A percentile compares a stretch with the other conserved stretches of the same genome.
Conservation (phyloP, 1,140 invertebrate genomes). For the Nasonia longicornis region DNA sequence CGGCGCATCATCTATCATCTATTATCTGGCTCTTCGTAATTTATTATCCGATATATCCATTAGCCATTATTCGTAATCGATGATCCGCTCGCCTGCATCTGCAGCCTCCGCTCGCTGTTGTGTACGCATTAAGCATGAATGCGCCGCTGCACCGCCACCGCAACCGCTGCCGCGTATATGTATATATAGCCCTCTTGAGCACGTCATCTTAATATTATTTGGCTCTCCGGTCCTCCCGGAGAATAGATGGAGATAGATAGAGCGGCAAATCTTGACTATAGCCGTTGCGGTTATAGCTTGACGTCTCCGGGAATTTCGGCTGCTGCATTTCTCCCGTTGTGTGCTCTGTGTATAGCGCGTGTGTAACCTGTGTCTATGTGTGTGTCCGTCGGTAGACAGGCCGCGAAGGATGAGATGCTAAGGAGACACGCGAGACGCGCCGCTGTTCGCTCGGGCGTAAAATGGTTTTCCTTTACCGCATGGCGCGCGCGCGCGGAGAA, state of each 20-base stretch:
- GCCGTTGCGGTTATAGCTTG: neutral
- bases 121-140: slow-evolving; percentile 40
- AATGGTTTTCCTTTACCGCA: slow-evolving; percentile 27
- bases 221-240: neutral
- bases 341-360: no score
- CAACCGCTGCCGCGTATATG: neutral
- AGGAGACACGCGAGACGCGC: slow-evolving; percentile 23
- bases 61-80: slow-evolving; percentile 41
- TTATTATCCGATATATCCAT: slow-evolving; percentile 44
- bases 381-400: neutral
- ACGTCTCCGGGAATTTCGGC: neutral
- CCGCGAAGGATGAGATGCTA: slow-evolving; percentile 16
- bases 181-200: neutral
- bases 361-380: neutral
- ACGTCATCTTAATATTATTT: slow-evolving; percentile 37
- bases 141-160: neutral
- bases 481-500: neutral
- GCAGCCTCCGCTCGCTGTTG: neutral
- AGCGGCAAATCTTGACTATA: slow-evolving; percentile 24
- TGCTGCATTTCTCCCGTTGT: neutral
- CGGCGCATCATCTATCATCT: slow-evolving; percentile 26
- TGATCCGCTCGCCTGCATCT: slow-evolving; percentile 22
- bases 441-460: slow-evolving; percentile 10
- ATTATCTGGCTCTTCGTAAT: slow-evolving; percentile 20
- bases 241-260: slow-evolving; percentile 1